Evolutionary conservation across 2,113 vertebrate genomes (phyloP).

Genomic region (Peucedramus taeniatus): DNA sequence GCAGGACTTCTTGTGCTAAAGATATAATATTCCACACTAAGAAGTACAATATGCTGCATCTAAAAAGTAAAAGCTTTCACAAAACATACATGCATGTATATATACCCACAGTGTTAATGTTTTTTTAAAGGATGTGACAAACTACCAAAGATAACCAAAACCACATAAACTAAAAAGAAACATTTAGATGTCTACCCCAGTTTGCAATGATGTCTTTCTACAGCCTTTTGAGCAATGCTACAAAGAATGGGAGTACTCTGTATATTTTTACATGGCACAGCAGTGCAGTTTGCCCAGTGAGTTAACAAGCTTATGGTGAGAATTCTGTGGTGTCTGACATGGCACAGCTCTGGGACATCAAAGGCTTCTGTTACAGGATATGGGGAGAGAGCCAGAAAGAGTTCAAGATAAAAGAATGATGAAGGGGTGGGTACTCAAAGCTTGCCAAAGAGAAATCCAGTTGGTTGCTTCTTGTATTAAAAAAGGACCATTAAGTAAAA

Average conservation of each 20-base stretch:
- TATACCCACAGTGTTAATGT: no score
- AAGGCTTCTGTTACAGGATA: rapidly evolving
- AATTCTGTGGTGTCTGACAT: background rate
- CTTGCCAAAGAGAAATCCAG: background rate
- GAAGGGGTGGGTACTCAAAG: background rate
- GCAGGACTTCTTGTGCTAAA: background rate
- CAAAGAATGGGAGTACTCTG: background rate
- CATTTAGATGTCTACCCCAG: background rate
- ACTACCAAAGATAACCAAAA: background rate
- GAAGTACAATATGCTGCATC: background rate
- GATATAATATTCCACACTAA: background rate
- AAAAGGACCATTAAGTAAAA: background rate
- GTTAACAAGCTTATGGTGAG: background rate
- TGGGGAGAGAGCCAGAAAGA: background rate
- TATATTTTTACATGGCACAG: background rate
- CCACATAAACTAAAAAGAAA: background rate
- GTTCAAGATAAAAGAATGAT: background rate
- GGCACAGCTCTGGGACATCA: background rate
- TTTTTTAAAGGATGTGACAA: background rate
- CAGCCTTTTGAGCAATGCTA: background rate
- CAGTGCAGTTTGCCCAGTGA: background rate
- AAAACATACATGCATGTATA: rapidly evolving
- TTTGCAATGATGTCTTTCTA: background rate
- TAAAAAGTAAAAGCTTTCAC: background rate
- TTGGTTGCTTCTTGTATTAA: background rate